phyloP scores from a whole-genome alignment of 2,797 vertebrate genomes.

The Halcyon badia region DNA sequence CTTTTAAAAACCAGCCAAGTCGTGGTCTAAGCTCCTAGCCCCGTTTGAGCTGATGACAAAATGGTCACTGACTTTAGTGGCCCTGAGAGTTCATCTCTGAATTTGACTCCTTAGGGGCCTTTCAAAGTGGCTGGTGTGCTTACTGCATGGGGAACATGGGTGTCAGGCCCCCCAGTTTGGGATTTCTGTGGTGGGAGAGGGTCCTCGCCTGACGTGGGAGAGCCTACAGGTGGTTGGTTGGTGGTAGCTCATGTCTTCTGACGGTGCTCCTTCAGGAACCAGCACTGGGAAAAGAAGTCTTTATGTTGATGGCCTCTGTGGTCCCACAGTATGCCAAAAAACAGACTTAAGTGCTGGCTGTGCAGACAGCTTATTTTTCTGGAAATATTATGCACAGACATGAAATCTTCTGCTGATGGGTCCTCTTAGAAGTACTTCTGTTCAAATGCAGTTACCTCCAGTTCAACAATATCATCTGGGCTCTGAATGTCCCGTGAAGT shows the following conservation, averaged over 20 bases:
- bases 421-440: background rate
- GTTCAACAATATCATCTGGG: background rate
- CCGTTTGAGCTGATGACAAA: background rate
- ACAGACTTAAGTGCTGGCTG: background rate
- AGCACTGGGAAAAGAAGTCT: background rate
- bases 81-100: background rate
- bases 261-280: background rate
- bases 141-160: rapidly evolving
- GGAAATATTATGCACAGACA: background rate
- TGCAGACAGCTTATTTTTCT: background rate
- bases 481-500: background rate
- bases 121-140: background rate
- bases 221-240: background rate
- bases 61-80: background rate
- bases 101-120: background rate
- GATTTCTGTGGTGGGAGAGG: background rate
- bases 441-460: background rate
- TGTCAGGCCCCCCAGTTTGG: background rate
- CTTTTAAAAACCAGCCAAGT: background rate
- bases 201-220: background rate
- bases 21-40: background rate
- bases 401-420: background rate
- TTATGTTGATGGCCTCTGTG: background rate
- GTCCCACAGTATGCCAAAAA: background rate
- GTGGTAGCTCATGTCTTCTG: background rate